Conservation (phyloP, 2,113 vertebrate genomes). For the Rhinoptilus africanus region DNA sequence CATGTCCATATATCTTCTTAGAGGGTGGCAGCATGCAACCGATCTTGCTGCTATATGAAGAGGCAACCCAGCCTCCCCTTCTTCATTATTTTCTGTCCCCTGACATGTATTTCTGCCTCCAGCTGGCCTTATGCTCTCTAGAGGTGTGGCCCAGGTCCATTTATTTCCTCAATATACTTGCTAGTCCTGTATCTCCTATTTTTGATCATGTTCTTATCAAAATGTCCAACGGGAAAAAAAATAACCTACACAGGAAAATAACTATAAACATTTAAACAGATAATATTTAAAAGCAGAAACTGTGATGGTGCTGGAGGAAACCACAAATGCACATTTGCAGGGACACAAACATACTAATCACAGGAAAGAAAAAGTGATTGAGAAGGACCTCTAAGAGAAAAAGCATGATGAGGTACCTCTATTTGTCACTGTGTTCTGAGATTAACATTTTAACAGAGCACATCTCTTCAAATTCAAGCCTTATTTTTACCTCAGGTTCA, state of each 20-base stretch:
- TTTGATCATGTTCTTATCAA: neutral
- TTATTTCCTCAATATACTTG: neutral
- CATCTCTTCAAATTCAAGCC: neutral
- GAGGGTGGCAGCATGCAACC: neutral
- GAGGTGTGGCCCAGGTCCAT: neutral
- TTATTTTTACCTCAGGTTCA: neutral
- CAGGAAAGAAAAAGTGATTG: neutral
- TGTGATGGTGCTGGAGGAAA: neutral
- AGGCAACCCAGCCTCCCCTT: neutral
- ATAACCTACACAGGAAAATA: neutral
- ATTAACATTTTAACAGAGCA: neutral
- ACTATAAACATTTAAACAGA: neutral
- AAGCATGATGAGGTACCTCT: neutral
- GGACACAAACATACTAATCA: neutral
- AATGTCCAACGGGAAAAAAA: neutral
- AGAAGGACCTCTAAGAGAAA: neutral
- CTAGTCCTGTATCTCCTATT: neutral
- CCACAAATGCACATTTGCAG: neutral
- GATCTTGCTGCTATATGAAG: neutral
- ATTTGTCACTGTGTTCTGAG: neutral
- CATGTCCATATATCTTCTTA: neutral
- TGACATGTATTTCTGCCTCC: neutral
- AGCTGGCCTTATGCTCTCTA: neutral
- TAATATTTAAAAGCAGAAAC: neutral
- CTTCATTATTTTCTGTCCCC: neutral